Evolutionary conservation across 2,888 invertebrate species (phyloP), one percentile per base, ranked within the genome.

Genomic region (Agapetus fuscipes): DNA sequence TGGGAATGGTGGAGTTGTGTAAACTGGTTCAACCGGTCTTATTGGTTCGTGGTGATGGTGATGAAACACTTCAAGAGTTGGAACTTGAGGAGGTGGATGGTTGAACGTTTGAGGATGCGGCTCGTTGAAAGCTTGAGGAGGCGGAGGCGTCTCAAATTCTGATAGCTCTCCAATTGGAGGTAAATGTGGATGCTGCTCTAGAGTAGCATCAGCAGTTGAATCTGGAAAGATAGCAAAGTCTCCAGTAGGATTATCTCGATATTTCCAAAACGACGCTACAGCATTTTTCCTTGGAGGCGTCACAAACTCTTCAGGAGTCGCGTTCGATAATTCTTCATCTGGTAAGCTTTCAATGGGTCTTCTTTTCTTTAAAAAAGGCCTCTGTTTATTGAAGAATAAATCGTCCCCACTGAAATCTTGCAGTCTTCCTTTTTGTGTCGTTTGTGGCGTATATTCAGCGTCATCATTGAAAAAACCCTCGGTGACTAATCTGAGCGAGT

Each of bases 1-100:
- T 9, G 27, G 31, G 2, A 33, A 17, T 11, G 46, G 46, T 7
- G 46, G 46, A 3, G 41, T 41, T 41, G 44, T 38, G 12, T 42
- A 42, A 3, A 34, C 24, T 11, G 42, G 42, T 14, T n/a, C n/a
- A n/a, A n/a, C n/a, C n/a, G n/a, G n/a, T n/a, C n/a, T n/a, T n/a
- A n/a, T n/a, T n/a, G n/a, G n/a, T n/a, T n/a, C n/a, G n/a, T n/a
- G n/a, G n/a, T n/a, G n/a, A n/a, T n/a, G n/a, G n/a, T n/a, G n/a
- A n/a, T n/a, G n/a, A n/a, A n/a, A n/a, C n/a, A n/a, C n/a, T n/a
- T n/a, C n/a, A n/a, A n/a, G n/a, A n/a, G n/a, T n/a, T n/a, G n/a
- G n/a, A n/a, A n/a, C n/a, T n/a, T n/a, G n/a, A n/a, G n/a, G n/a
- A n/a, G n/a, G n/a, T n/a, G n/a, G n/a, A n/a, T n/a, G n/a, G n/a